These are phyloP conservation scores for Maconellicoccus hirsutus DNA, from an alignment of 1,140 invertebrate genomes.

Conservation along the genomic window DNA sequence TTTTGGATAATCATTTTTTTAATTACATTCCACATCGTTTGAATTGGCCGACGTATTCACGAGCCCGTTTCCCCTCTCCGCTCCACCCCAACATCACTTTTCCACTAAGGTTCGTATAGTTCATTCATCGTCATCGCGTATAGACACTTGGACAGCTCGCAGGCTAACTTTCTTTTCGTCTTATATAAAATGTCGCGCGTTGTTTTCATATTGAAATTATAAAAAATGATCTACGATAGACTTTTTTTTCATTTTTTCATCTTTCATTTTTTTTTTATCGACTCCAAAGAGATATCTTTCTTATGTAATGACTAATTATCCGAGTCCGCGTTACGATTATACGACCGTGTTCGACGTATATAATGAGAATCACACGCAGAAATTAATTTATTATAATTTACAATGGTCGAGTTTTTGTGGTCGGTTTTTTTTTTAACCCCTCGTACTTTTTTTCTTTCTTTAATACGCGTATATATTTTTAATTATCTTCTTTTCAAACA, in stretches of 20 bases:
- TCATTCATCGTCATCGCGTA: too few relatives aligned
- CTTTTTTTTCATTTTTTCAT: too few relatives aligned
- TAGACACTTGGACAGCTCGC: neutral
- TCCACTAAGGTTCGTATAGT: too few relatives aligned
- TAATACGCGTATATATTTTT: conserved; percentile 9
- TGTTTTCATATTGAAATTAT: neutral
- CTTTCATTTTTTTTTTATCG: too few relatives aligned
- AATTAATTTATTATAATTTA: conserved; percentile 10
- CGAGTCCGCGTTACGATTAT: neutral
- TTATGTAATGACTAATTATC: neutral
- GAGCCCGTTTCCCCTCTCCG: neutral
- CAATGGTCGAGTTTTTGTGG: neutral
- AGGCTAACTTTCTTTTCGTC: conserved; percentile 1
- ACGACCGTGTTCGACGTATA: neutral
- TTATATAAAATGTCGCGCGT: neutral
- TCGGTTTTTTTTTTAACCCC: neutral
- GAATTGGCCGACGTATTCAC: neutral
- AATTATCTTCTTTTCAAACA: conserved; percentile 10
- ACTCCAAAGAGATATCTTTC: too few relatives aligned
- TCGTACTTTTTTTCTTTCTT: neutral
- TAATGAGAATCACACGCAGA: neutral
- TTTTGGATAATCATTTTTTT: neutral
- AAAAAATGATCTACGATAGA: neutral
- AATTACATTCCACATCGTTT: neutral
- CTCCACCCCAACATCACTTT: too few relatives aligned